Evolutionary conservation across 2,797 vertebrate genomes (phyloP), one percentile per base, ranked within the genome.

Genomic region (Macropodus opercularis): DNA sequence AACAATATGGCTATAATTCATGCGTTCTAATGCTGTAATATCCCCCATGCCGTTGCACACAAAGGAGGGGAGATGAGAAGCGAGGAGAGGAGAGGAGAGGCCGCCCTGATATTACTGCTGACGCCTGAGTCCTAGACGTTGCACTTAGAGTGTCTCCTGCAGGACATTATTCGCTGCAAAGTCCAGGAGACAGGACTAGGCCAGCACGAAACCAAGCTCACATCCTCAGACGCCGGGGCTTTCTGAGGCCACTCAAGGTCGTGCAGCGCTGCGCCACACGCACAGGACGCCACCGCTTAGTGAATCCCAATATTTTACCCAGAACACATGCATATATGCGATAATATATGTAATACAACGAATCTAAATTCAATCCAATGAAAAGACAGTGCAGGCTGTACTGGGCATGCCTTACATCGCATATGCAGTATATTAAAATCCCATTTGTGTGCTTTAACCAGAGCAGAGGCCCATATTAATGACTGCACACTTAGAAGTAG

Each of bases 141-240:
- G 87, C 87, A 89, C 91, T 89, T 88, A 90, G 65, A 84, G 83
- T 83, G 87, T 91, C 89, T 90, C 88, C 83, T 85, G 72, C 75
- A 83, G 85, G 80, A 86, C 86, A 91, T 91, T 88, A 92, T 87
- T 91, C 89, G 41, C 60, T 69, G 62, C 55, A 82, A 77, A 75
- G 79, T 83, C 76, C 81, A 63, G 6, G 62, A 87, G 72, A 85
- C 76, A 63, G 56, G 68, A 79, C 77, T 63, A 48, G 79, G 57
- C 75, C 70, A 63, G 69, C 23, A 52, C 12, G 8, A 49, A 51
- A 51, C 47, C 27, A 59, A 74, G 63, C 69, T 69, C 70, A 47
- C 54, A 64, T 71, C 46, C 48, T 59, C 60, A 84, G 79, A 79
- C 63, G 39, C 51, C 36, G 62, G 43, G 15, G 69, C 66, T 69